Conservation (phyloP, 2,113 vertebrate species). For the Proterorhinus semilunaris region DNA sequence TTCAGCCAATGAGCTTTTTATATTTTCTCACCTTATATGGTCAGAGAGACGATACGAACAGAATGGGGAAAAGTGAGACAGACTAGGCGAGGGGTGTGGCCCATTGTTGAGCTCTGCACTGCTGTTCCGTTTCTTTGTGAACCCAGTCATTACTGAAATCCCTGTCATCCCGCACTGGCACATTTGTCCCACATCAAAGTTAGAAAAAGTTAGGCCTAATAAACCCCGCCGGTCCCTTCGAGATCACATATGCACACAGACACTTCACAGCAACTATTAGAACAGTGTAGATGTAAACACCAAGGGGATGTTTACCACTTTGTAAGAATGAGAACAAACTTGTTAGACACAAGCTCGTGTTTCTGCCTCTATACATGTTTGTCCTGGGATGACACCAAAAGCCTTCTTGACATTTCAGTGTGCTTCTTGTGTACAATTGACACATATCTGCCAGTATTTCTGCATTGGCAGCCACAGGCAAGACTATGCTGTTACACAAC, state of each 20-base stretch:
- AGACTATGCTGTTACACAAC: constrained; percentile 17
- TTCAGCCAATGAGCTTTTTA: constrained; percentile 56
- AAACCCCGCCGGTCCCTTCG: constrained; percentile 29
- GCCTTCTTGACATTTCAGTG: background rate
- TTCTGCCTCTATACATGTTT: background rate
- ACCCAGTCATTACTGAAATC: constrained; percentile 46
- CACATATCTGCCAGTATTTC: background rate
- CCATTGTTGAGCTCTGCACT: constrained; percentile 29
- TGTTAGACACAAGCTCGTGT: constrained; percentile 1
- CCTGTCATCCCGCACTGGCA: constrained; percentile 18
- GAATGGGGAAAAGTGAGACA: constrained; percentile 25
- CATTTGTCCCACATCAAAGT: constrained; percentile 53
- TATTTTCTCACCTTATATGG: constrained; percentile 72
- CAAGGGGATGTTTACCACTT: background rate
- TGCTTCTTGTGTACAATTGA: background rate
- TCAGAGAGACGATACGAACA: constrained; percentile 34
- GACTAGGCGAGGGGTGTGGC: constrained; percentile 41
- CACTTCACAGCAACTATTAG: background rate
- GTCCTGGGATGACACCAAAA: background rate
- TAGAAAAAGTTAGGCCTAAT: constrained; percentile 21
- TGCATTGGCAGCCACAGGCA: constrained; percentile 36
- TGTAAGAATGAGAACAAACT: constrained; percentile 1
- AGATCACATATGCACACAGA: constrained; percentile 34
- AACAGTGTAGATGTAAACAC: background rate
- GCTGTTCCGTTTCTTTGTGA: constrained; percentile 62